phyloP scores from a whole-genome alignment of 2,113 vertebrate species.

The Suricata suricatta region DNA sequence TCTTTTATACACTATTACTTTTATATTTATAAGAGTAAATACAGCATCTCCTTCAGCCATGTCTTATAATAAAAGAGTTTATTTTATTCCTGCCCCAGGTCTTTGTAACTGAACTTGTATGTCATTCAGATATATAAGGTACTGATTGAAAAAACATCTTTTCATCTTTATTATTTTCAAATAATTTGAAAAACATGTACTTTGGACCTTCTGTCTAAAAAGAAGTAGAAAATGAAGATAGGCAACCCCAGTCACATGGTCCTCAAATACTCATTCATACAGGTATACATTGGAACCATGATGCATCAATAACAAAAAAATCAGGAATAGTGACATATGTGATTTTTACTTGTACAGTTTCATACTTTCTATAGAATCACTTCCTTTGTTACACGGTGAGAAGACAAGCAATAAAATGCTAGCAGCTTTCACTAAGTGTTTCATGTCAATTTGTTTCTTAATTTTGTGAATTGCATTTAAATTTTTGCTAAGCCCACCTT shows the following conservation, averaged over 20 bases:
- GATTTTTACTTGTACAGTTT: not conserved
- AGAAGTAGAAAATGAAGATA: not conserved
- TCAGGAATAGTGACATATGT: not conserved
- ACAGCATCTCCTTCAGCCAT: not conserved
- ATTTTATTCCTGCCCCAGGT: not conserved
- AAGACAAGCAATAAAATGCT: not conserved
- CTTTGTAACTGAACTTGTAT: not conserved
- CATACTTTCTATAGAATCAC: not conserved
- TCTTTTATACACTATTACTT: not conserved
- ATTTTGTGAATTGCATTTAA: constrained; percentile 15
- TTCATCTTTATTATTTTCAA: constrained; percentile 19
- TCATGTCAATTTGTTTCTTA: not conserved
- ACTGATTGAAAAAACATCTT: not conserved
- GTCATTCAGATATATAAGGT: not conserved
- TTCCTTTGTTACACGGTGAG: not conserved
- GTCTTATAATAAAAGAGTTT: not conserved
- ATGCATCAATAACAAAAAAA: not conserved
- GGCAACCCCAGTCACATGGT: not conserved
- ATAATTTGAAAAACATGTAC: not conserved
- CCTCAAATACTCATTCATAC: not conserved
- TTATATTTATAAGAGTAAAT: not conserved
- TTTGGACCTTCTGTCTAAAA: not conserved
- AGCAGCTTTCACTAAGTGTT: not conserved
- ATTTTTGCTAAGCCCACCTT: not conserved
- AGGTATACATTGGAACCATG: not conserved